Base-by-base conservation (phyloP, 1,140 invertebrate genomes). In the Capitella teleta region DNA sequence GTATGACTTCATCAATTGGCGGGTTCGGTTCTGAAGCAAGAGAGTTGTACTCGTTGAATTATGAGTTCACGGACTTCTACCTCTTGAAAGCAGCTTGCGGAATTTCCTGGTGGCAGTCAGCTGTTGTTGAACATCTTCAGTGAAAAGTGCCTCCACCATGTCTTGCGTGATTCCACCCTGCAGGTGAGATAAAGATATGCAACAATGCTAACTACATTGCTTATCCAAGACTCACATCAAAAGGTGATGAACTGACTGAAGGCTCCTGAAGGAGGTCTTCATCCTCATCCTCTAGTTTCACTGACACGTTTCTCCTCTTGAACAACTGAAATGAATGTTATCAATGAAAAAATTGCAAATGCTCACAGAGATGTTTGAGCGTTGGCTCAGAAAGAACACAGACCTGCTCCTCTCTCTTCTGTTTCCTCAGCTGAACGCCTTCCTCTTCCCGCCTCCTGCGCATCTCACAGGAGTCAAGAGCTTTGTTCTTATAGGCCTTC, bases 1-100 rank as follows among this genome's bases (percentile, higher is more conserved):
- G 78, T 63, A 97, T 96, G n/a, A 98, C 93, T 79, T 96, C 91
- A 74, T 97, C 90, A 61, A 98, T 98, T 1, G 91, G 93, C 41
- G 94, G 94, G 77, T 96, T 94, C 6, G 93, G 93, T 75, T 98
- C 94, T 70, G 58, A 26, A 61, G 58, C 21, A 32, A 58, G 32
- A 63, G 51, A n/a, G n/a, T n/a, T n/a, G n/a, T n/a, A n/a, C n/a
- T n/a, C n/a, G n/a, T n/a, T n/a, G n/a, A n/a, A n/a, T n/a, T n/a
- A n/a, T n/a, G n/a, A n/a, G n/a, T n/a, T n/a, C n/a, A n/a, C 0
- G 3, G 2, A 23, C 3, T n/a, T 21, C 3, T 30, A 76, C 74
- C 74, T 70, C 82, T 79, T 56, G 90, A 95, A 34, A 98, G 74
- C 41, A 97, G 75, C 76, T 94, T 97, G 52, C 93, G 79, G 74